Conservation (phyloP, 2,888 invertebrate genomes). For the Salticus scenicus region DNA sequence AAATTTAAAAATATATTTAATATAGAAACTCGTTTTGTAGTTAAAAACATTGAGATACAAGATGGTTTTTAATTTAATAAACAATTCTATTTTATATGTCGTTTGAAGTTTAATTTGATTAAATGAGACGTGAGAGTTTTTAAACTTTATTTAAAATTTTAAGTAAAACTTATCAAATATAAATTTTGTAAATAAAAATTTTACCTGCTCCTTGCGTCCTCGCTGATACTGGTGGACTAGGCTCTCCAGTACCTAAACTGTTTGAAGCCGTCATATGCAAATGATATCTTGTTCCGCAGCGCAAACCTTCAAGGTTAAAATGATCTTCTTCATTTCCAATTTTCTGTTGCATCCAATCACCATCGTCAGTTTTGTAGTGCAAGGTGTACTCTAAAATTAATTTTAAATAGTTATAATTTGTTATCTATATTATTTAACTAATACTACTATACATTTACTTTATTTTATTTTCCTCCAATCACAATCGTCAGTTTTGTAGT, state of each 20-base stretch:
- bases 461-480: slow-evolving; percentile 63
- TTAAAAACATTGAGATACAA: no score
- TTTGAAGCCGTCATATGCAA: slow-evolving; percentile 72
- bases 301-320: slow-evolving; percentile 38
- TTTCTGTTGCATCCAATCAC: slow-evolving; percentile 55
- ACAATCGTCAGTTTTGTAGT: slow-evolving; percentile 65
- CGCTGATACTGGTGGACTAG: slow-evolving; percentile 54
- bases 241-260: slow-evolving; percentile 72
- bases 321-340: slow-evolving; percentile 39
- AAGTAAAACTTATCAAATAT: no score
- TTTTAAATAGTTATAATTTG: background rate
- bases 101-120: no score
- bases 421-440: background rate
- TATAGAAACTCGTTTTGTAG: no score
- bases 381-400: slow-evolving; percentile 62
- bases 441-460: background rate
- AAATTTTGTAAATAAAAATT: no score
- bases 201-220: slow-evolving; percentile 66
- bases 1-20: no score
- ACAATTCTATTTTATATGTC: background rate
- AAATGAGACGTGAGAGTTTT: background rate
- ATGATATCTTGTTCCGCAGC: slow-evolving; percentile 71
- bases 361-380: slow-evolving; percentile 66
- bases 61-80: no score
- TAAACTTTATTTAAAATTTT: no score